Evolutionary conservation across 2,797 vertebrate genomes (phyloP).

Genomic region (Danio albolineatus): DNA sequence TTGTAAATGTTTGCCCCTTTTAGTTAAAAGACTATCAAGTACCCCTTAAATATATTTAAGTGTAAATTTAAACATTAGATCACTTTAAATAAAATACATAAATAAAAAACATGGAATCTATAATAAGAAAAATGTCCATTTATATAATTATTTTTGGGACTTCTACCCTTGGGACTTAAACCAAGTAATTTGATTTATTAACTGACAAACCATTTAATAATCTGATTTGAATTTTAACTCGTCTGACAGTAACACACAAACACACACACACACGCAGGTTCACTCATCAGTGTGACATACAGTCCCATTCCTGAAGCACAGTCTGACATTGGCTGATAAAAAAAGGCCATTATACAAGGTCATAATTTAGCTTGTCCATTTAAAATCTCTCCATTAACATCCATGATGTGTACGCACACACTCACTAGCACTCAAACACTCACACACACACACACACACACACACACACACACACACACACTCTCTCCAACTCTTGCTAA

Average conservation of each 20-base stretch:
- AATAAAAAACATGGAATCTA: no score
- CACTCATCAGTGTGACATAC: constrained; percentile 18
- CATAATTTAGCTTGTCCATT: constrained; percentile 63
- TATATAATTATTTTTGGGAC: not conserved
- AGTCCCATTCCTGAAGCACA: constrained; percentile 29
- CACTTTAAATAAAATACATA: no score
- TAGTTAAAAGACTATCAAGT: no score
- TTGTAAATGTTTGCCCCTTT: no score
- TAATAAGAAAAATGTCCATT: no score
- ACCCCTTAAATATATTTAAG: no score
- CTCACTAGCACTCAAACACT: not conserved
- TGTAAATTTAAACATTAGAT: no score
- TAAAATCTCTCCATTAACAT: constrained; percentile 58
- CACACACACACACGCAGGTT: constrained; percentile 39
- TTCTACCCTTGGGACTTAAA: not conserved
- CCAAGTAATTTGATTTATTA: not conserved
- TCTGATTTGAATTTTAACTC: not conserved
- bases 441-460: constrained; percentile 42
- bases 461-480: constrained; percentile 24
- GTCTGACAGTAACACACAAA: constrained; percentile 24
- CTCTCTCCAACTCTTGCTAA: constrained; percentile 49
- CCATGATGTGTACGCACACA: constrained; percentile 26
- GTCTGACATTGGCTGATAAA: constrained; percentile 63
- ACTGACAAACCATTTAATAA: not conserved
- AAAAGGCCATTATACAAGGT: constrained; percentile 59